Percentiles rank a stretch among this genome's conserved stretches.
Evolutionary conservation across 1,140 invertebrate species (phyloP).

Genomic region (Teleopsis dalmanni): DNA sequence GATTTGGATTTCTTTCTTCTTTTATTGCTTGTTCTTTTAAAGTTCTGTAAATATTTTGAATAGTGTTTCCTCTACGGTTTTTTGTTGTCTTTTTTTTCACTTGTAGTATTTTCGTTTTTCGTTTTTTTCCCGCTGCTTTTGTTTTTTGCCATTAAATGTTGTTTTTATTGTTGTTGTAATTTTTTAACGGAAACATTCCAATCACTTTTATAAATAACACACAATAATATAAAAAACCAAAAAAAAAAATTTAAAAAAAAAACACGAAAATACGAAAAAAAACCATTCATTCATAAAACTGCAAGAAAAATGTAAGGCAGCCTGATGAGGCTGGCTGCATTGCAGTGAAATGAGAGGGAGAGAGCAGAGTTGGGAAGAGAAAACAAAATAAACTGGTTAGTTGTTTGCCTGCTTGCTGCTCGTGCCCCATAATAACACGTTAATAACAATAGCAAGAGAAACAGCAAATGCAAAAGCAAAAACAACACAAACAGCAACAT

Average conservation of each 20-base stretch:
- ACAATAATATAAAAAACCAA: slow-evolving; percentile 10
- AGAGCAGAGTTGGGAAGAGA: too few species aligned
- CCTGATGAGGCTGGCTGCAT: background rate
- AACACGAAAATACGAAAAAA: too few species aligned
- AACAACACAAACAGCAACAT: background rate
- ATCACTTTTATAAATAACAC: slow-evolving; percentile 10
- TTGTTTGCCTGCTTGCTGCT: background rate
- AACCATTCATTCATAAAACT: background rate
- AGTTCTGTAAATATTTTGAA: too few species aligned
- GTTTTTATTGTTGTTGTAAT: background rate
- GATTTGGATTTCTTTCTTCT: too few species aligned
- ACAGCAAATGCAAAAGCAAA: background rate
- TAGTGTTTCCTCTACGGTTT: too few species aligned
- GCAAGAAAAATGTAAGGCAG: background rate
- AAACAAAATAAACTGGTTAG: too few species aligned
- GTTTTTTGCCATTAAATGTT: too few species aligned
- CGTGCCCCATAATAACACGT: background rate
- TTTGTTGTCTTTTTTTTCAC: too few species aligned
- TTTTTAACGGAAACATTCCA: slow-evolving; percentile 10
- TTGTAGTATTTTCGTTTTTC: too few species aligned
- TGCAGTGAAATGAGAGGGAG: background rate
- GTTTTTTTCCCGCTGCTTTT: too few species aligned
- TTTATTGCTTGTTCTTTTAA: too few species aligned
- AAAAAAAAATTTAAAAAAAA: slow-evolving; percentile 9
- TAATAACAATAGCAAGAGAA: background rate